Conservation (phyloP, 2,888 invertebrate species). For the Cantharis lateralis region DNA sequence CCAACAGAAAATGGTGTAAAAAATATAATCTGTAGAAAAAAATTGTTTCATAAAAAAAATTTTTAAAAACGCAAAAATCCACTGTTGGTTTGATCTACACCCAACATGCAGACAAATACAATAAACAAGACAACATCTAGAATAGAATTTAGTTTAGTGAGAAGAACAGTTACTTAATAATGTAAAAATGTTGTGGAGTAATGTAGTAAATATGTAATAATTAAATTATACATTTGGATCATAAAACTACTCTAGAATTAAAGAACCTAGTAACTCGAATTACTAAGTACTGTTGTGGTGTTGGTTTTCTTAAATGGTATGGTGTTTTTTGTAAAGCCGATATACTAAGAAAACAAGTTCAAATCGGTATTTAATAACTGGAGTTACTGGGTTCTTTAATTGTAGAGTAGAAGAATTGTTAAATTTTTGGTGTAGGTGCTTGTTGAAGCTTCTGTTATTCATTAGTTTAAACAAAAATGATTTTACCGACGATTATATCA, state of each 20-base stretch:
- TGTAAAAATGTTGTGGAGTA: neutral
- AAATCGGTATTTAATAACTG: too few species aligned
- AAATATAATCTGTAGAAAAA: constrained; percentile 38
- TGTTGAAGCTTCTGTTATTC: neutral
- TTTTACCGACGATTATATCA: neutral
- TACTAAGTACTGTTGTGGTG: too few species aligned
- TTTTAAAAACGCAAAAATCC: constrained; percentile 26
- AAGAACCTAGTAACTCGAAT: neutral
- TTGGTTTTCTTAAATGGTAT: too few species aligned
- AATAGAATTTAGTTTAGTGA: neutral
- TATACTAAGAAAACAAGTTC: too few species aligned
- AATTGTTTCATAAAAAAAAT: constrained; percentile 40
- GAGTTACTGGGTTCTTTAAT: too few species aligned
- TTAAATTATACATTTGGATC: neutral
- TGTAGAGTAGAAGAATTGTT: neutral
- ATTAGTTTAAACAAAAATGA: neutral
- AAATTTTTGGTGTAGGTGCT: neutral
- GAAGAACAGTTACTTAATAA: neutral
- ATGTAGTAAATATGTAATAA: neutral
- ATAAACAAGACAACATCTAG: constrained; percentile 24
- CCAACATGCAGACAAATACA: constrained; percentile 21
- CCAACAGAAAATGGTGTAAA: constrained; percentile 43
- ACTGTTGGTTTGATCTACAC: constrained; percentile 5
- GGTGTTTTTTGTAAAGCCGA: too few species aligned
- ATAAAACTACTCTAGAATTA: too few species aligned